Base-by-base conservation (phyloP, 2,797 vertebrate genomes). In the Buphagus erythrorhynchus region DNA sequence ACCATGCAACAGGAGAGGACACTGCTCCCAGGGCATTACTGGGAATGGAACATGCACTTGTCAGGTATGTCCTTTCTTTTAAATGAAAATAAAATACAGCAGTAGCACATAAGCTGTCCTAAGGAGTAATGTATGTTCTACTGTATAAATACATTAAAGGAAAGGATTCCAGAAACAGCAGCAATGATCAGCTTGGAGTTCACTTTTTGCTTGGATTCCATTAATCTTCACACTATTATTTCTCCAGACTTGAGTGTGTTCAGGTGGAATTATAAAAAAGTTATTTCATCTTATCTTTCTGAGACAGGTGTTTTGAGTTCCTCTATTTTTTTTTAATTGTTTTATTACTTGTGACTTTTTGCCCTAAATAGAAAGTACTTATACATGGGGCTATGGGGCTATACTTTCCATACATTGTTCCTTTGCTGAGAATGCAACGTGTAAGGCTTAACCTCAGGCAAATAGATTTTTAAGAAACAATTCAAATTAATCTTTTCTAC, bases 31-130 rank as follows among this genome's bases (percentile, higher is more conserved):
- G 6, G 99, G 99, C 24, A 95, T 98, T 24, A 97, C 97, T 8
- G 99, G 99, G 9, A 97, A 99, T 2, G 99, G 99, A 57, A 98
- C 97, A 3, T 99, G 99, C 84, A 97, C 68, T 72, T 99, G 99
- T 95, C 98, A 98, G 97, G 99, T 99, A 97, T 3, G 7, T 66
- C 25, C 14, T 21, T 89, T 28, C 45, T 61, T 51, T 24, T 29
- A 51, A 46, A 40, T 1, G 4, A 21, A 90, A 55, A 71, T 52
- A 61, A 67, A 68, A 18, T 3, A 18, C 3, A 22, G 10, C 3
- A 20, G 2, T 0, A n/a, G 7, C 12, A 46, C 5, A 3, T 17
- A 55, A 79, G 6, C 5, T 62, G 28, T 49, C 7, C 29, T 71
- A 29, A 63, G 31, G 66, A 90, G 45, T 16, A 46, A 10, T 11